These are phyloP conservation scores for Coenobita brevimanus DNA, from an alignment of 1,140 invertebrate genomes.

Conservation along the genomic window DNA sequence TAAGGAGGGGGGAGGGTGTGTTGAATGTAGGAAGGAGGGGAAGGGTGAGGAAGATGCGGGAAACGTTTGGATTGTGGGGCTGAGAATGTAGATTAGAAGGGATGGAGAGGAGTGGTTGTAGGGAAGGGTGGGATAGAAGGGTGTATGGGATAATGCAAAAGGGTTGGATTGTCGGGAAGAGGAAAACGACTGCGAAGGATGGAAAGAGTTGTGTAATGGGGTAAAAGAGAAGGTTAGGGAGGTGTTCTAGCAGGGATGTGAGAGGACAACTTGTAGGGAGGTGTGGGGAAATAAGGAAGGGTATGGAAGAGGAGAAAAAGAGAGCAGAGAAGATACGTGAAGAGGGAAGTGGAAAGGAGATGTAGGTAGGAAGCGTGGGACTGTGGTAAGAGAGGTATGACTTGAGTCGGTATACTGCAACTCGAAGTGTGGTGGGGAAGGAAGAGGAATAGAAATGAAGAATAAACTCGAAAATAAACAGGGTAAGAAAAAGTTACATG, in stretches of 20 bases:
- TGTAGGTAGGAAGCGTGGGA: neutral
- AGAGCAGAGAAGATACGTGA: neutral
- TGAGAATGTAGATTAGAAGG: constrained; percentile 3
- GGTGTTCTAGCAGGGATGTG: neutral
- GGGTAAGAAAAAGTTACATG: neutral
- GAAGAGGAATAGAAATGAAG: neutral
- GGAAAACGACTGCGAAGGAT: no score
- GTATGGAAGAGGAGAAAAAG: no score
- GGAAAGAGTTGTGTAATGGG: no score
- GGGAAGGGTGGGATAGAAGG: neutral
- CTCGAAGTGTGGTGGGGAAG: neutral
- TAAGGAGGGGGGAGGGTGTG: neutral
- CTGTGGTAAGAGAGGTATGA: no score
- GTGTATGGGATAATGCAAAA: no score
- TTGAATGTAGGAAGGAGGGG: neutral
- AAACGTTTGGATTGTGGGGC: neutral
- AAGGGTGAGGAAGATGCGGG: neutral
- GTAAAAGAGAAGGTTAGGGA: neutral
- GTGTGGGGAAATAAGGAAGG: neutral
- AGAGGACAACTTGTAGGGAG: neutral
- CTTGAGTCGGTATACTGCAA: no score
- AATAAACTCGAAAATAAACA: neutral
- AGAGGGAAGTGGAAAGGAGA: neutral
- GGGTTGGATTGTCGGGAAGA: no score
- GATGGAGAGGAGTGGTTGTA: neutral